A percentile compares a stretch with the other conserved stretches of the same genome.
Conservation (phyloP, 2,888 invertebrate genomes). For the Buathra laborator region DNA sequence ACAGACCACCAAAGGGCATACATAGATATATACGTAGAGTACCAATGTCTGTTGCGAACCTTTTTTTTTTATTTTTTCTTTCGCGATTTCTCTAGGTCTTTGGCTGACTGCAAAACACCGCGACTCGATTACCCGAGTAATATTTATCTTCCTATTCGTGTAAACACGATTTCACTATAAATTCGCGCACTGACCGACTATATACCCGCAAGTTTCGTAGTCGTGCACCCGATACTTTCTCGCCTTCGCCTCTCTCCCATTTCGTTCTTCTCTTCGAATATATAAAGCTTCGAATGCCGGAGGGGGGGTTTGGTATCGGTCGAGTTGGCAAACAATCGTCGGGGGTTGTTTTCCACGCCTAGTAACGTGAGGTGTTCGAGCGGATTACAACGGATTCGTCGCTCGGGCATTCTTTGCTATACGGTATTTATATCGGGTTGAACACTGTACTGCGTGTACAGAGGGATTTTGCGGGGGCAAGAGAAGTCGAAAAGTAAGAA, state of each 20-base stretch:
- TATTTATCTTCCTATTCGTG: slow-evolving; percentile 45
- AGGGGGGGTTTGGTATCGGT: background rate
- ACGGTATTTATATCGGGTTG: background rate
- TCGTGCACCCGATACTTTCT: slow-evolving; percentile 6
- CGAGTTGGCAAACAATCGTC: slow-evolving; percentile 51
- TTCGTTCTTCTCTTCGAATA: background rate
- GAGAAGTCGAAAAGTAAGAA: slow-evolving; percentile 7
- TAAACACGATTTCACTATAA: slow-evolving; percentile 40
- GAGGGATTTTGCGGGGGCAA: background rate
- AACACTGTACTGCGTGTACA: background rate
- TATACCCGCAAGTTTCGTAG: background rate
- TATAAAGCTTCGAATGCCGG: slow-evolving; percentile 7
- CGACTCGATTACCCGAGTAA: slow-evolving; percentile 47
- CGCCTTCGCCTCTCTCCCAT: background rate
- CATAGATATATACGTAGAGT: background rate
- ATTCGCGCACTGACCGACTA: slow-evolving; percentile 25
- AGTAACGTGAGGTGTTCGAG: slow-evolving; percentile 15
- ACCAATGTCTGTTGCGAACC: background rate
- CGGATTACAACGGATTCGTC: slow-evolving; percentile 33
- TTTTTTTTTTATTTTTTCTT: slow-evolving; percentile 27
- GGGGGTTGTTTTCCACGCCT: slow-evolving; percentile 10
- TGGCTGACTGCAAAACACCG: slow-evolving; percentile 11
- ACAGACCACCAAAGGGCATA: slow-evolving; percentile 1
- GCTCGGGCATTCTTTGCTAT: slow-evolving; percentile 10
- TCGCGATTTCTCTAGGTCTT: slow-evolving; percentile 22